These are phyloP conservation scores for Chrysolina oricalcia DNA, from an alignment of 2,888 invertebrate species.

Conservation along the genomic window DNA sequence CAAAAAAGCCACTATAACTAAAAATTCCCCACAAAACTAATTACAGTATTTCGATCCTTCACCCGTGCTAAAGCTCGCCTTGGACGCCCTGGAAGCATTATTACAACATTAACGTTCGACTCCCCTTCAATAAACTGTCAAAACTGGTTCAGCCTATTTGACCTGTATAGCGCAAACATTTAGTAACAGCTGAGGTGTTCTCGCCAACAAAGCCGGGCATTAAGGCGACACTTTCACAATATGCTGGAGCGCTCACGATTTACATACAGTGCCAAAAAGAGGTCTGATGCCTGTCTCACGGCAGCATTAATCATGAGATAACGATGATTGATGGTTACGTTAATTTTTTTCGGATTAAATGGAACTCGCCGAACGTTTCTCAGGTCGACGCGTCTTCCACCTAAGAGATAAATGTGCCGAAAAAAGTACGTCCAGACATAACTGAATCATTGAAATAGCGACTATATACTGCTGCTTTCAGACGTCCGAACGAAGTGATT, in stretches of 20 bases:
- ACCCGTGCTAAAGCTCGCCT: not conserved
- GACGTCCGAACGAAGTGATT: not conserved
- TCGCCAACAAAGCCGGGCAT: slow-evolving; percentile 39
- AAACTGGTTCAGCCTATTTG: not conserved
- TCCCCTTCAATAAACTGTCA: not conserved
- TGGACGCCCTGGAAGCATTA: not conserved
- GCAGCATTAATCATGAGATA: slow-evolving; percentile 47
- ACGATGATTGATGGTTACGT: slow-evolving; percentile 46
- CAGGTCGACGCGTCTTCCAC: not conserved
- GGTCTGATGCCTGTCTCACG: slow-evolving; percentile 46
- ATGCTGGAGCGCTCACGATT: slow-evolving; percentile 44
- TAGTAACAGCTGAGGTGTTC: slow-evolving; percentile 41
- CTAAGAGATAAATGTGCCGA: not conserved
- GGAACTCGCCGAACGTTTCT: slow-evolving; percentile 29
- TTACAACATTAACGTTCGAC: slow-evolving; percentile 1
- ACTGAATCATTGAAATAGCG: not conserved
- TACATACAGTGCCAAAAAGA: slow-evolving; percentile 50
- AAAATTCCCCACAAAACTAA: not conserved
- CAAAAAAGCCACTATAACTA: too few relatives aligned
- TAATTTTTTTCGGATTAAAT: slow-evolving; percentile 45
- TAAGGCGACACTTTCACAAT: slow-evolving; percentile 45
- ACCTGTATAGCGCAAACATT: slow-evolving; percentile 14
- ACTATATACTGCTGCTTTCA: not conserved
- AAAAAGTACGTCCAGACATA: not conserved
- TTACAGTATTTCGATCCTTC: not conserved